phyloP scores from a whole-genome alignment of 2,797 vertebrate species.

The Hemibagrus guttatus region DNA sequence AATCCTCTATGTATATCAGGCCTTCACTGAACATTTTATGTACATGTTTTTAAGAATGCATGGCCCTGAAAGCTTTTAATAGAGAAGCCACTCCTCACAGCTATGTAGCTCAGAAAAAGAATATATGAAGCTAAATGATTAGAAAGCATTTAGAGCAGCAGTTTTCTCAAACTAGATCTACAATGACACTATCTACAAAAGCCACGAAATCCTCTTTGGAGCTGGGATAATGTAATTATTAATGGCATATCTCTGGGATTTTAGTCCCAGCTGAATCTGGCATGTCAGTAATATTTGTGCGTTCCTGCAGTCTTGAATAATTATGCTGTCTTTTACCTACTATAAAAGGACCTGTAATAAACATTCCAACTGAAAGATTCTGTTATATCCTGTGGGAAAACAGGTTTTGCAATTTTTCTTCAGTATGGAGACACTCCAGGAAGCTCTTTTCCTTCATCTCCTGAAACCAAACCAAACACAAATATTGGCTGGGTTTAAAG shows the following conservation, averaged over 20 bases:
- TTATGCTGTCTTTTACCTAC: slow-evolving; percentile 6
- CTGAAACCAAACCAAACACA: not conserved
- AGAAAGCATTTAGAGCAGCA: not conserved
- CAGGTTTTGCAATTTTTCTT: not conserved
- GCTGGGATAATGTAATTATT: not conserved
- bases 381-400: slow-evolving; percentile 4
- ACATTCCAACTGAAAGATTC: not conserved
- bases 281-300: slow-evolving; percentile 8
- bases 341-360: not conserved
- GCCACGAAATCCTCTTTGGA: slow-evolving; percentile 3
- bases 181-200: not conserved
- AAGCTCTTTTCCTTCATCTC: not conserved
- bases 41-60: not conserved
- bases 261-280: not conserved
- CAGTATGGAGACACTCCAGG: not conserved
- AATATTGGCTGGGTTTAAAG: slow-evolving; percentile 2
- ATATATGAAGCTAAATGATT: not conserved
- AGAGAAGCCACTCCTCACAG: too few relatives aligned
- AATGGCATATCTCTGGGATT: not conserved
- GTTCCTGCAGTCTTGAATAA: not conserved
- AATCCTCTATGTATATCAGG: not conserved
- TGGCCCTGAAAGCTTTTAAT: not conserved
- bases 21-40: not conserved
- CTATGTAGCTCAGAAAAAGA: not conserved
- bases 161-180: not conserved